Percentiles rank a stretch among this genome's conserved stretches.
Evolutionary conservation across 2,113 vertebrate species (phyloP).

Genomic region (Melanocharis versteri): DNA sequence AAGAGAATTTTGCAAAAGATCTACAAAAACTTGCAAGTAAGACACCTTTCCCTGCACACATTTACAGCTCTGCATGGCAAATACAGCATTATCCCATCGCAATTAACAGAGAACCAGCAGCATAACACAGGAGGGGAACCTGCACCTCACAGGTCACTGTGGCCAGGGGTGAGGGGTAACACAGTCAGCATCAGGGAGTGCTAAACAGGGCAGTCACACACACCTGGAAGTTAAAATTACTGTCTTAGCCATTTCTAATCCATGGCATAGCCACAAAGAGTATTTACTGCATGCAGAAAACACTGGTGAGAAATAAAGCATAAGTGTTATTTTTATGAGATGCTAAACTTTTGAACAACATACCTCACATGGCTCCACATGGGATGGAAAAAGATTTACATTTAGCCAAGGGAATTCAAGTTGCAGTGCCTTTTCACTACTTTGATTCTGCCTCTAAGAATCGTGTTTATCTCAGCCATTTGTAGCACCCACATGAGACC

Average conservation of each 20-base stretch:
- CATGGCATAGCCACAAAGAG: neutral
- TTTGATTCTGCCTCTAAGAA: neutral
- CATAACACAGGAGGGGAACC: neutral
- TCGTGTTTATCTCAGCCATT: neutral
- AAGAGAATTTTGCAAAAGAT: neutral
- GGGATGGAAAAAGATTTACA: neutral
- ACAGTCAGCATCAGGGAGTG: neutral
- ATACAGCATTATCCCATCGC: neutral
- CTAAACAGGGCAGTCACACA: neutral
- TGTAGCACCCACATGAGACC: neutral
- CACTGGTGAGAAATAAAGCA: neutral
- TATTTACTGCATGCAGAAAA: neutral
- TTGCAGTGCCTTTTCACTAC: neutral
- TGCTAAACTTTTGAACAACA: neutral
- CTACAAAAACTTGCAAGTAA: neutral
- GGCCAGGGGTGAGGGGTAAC: neutral
- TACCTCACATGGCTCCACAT: neutral
- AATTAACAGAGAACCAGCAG: neutral
- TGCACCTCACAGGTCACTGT: neutral
- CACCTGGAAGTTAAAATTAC: neutral
- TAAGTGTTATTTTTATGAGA: neutral
- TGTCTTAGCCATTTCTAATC: neutral
- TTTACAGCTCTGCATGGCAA: neutral
- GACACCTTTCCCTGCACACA: neutral
- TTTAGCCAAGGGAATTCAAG: neutral